Conservation (phyloP, 2,888 invertebrate species). For the Dichetophora obliterata region DNA sequence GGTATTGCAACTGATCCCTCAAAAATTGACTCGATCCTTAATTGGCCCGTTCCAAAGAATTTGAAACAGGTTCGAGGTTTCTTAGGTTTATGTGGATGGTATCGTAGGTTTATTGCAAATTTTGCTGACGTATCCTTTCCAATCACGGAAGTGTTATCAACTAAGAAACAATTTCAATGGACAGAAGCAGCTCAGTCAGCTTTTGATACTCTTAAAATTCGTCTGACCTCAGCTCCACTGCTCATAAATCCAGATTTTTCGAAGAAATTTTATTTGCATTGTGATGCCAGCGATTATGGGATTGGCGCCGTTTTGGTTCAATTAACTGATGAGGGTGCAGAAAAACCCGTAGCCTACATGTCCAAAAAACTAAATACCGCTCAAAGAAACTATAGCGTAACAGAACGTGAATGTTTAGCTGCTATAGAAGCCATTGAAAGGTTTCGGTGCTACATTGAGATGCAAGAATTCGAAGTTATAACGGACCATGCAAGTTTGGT, state of each 20-base stretch:
- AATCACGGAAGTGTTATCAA: constrained; percentile 31
- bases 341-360: constrained; percentile 39
- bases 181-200: constrained; percentile 29
- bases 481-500: no score
- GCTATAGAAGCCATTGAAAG: constrained; percentile 36
- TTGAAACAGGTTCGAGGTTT: no score
- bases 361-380: constrained; percentile 39
- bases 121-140: constrained; percentile 36
- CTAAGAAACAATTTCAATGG: constrained; percentile 38
- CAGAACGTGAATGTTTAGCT: constrained; percentile 45
- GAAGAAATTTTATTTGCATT: constrained; percentile 35
- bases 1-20: no score
- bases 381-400: constrained; percentile 43
- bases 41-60: no score
- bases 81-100: constrained; percentile 49
- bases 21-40: no score
- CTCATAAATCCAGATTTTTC: no score
- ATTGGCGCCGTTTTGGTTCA: constrained; percentile 43
- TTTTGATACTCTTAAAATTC: constrained; percentile 24
- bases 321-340: constrained; percentile 28
- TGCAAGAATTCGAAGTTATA: no score
- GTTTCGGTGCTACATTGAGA: no score
- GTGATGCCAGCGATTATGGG: constrained; percentile 41
- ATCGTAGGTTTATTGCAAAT: constrained; percentile 47
- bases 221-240: constrained; percentile 5